Percentiles rank a stretch among this genome's conserved stretches.
Conservation (phyloP, 2,888 invertebrate genomes). For the Platycheirus rosarum region DNA sequence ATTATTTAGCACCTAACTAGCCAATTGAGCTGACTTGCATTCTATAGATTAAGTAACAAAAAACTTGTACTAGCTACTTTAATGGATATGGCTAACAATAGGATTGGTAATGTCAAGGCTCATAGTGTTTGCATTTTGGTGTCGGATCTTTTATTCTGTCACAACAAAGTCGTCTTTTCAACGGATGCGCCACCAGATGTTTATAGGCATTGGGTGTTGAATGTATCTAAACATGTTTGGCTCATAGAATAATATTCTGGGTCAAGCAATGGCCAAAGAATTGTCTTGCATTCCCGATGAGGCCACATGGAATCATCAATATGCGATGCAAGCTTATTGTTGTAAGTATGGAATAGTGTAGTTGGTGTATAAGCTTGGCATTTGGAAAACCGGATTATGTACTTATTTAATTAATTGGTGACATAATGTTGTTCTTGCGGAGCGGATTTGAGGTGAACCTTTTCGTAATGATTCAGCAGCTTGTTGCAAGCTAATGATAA, state of each 20-base stretch:
- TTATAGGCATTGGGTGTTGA: conserved; percentile 37
- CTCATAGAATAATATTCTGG: conserved; percentile 32
- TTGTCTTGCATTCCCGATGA: conserved; percentile 34
- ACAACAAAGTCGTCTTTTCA: neutral
- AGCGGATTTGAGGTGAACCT: conserved; percentile 24
- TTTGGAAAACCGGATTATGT: conserved; percentile 41
- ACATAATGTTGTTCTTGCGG: conserved; percentile 22
- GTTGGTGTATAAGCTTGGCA: conserved; percentile 37
- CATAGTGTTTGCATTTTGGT: conserved; percentile 24
- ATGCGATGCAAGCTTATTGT: neutral
- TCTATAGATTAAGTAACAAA: conserved; percentile 5
- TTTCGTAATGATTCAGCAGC: neutral
- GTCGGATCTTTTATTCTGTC: conserved; percentile 23
- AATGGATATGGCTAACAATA: conserved; percentile 15
- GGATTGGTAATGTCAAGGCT: conserved; percentile 39
- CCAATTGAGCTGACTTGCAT: conserved; percentile 12
- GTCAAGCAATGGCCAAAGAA: conserved; percentile 36
- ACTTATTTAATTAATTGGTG: conserved; percentile 43
- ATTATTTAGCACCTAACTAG: neutral
- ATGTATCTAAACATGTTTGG: conserved; percentile 38
- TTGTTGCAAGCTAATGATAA: neutral
- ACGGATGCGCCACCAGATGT: conserved; percentile 25
- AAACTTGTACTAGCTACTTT: conserved; percentile 20
- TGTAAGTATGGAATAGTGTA: neutral
- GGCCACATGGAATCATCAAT: neutral